A percentile compares a stretch with the other conserved stretches of the same genome.
Evolutionary conservation across 2,797 vertebrate species (phyloP).

Genomic region (Sciurus vulgaris): DNA sequence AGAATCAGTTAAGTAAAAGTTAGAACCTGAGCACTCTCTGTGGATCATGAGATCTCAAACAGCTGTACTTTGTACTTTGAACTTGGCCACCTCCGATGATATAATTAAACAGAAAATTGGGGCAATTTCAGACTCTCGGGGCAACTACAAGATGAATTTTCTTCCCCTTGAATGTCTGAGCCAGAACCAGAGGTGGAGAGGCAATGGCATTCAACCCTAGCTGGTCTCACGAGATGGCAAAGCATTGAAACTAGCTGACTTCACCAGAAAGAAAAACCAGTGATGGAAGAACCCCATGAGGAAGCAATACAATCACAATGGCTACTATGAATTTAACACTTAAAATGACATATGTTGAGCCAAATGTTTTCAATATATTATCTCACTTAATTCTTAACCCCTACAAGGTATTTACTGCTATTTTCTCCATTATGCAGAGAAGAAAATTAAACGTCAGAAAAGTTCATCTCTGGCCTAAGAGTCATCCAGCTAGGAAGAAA

Average conservation of each 20-base stretch:
- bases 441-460: constrained; percentile 23
- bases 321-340: background rate
- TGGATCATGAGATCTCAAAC: background rate
- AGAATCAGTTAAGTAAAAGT: background rate
- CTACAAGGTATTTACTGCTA: background rate
- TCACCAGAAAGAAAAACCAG: background rate
- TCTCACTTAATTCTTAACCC: background rate
- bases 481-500: background rate
- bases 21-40: background rate
- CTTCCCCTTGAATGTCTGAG: background rate
- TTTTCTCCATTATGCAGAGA: background rate
- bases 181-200: background rate
- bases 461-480: background rate
- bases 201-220: background rate
- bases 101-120: background rate
- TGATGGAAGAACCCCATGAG: background rate
- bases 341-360: background rate
- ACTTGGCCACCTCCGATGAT: background rate
- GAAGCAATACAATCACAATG: background rate
- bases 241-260: background rate
- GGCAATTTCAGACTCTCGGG: background rate
- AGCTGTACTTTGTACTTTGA: background rate
- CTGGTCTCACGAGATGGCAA: background rate
- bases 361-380: background rate
- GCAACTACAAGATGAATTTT: background rate